Base-by-base conservation (phyloP, 2,797 vertebrate genomes). In the Nyctalus aviator region DNA sequence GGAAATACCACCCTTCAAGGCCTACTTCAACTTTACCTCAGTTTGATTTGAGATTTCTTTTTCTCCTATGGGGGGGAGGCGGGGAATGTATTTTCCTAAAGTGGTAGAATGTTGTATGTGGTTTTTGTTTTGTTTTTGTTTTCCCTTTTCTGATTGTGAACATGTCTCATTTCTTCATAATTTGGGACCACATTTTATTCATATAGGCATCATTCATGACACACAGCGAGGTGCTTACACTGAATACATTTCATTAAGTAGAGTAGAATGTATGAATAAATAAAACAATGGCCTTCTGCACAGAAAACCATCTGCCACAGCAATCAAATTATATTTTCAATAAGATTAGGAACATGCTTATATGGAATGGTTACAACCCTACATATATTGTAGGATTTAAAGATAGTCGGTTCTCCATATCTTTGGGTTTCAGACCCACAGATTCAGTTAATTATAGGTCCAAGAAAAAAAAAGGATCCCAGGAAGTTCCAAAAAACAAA, bases 261-360 rank as follows among this genome's bases (percentile, higher is more conserved):
- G 13, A 79, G 27, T 55, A 71, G 30, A 75, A 75, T 37, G 32
- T 53, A 53, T 55, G 11, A 92, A 53, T 81, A 87, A 90, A 41
- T 69, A 57, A 88, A 83, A 75, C 9, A 53, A 44, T 84, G 32
- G 41, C 41, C 11, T 82, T 73, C 12, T 69, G 62, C 8, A 72
- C 13, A 55, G 10, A 64, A 59, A 88, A 57, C 46, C 20, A 25
- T 48, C n/a, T 76, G 35, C 46, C 13, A 64, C 4, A 72, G 14
- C 11, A 57, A 53, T 85, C 62, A 91, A 94, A 84, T 23, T 55
- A 71, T 44, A 32, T 93, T 94, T 88, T 89, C 32, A 57, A 4
- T 79, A 6, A 69, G 37, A 81, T 25, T 11, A 84, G 8, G 6
- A 3, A 73, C 44, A 81, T 93, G 12, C 81, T 95, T 91, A 62